These are phyloP conservation scores for Trachelus tabidus DNA, from an alignment of 2,888 invertebrate genomes.

Conservation along the genomic window DNA sequence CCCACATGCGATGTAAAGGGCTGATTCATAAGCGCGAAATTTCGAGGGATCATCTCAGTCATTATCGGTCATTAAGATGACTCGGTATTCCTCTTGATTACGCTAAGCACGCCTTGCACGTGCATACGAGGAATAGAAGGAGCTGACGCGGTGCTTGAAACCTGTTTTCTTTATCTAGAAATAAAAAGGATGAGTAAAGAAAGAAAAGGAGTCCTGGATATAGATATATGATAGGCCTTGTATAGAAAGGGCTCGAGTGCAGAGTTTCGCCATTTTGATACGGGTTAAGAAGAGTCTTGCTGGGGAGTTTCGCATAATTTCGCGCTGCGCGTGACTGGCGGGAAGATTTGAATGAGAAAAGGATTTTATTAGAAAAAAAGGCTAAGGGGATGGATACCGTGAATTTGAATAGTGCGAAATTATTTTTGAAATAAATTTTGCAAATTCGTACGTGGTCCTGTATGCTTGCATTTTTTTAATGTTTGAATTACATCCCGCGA, in stretches of 20 bases:
- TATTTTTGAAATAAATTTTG: too few species aligned
- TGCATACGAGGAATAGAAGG: neutral
- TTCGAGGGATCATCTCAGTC: slow-evolving; percentile 15
- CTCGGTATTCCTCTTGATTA: neutral
- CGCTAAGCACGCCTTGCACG: neutral
- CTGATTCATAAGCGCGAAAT: slow-evolving; percentile 30
- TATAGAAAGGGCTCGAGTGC: neutral
- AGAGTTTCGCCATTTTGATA: neutral
- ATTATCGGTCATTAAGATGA: neutral
- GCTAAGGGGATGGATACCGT: neutral
- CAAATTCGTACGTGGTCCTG: too few species aligned
- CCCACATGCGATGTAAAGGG: neutral
- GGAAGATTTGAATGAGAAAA: neutral
- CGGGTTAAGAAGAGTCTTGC: neutral
- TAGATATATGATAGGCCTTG: neutral
- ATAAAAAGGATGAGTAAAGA: neutral
- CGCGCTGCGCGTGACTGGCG: neutral
- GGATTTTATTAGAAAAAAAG: too few species aligned
- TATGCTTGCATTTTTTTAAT: too few species aligned
- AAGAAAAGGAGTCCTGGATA: neutral
- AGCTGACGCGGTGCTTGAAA: neutral
- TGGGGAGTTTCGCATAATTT: neutral
- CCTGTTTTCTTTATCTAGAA: neutral
- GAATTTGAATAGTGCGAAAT: neutral
- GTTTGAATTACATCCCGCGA: too few species aligned